phyloP scores from a whole-genome alignment of 2,888 invertebrate genomes.

The Cyclophora punctaria region DNA sequence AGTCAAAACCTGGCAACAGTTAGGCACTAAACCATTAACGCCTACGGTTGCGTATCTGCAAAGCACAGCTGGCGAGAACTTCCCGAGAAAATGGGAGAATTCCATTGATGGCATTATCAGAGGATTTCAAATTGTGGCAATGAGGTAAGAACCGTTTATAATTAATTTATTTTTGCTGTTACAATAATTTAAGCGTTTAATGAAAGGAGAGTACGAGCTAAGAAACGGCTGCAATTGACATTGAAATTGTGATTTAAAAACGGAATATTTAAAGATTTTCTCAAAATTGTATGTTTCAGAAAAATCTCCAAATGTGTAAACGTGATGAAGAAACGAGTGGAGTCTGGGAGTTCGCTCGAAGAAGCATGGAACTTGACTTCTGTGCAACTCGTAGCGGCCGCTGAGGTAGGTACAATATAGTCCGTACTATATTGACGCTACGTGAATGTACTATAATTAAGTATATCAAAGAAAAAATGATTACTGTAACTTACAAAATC shows the following conservation, averaged over 20 bases:
- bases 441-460: too few relatives aligned
- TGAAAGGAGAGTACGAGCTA: too few relatives aligned
- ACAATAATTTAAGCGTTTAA: too few relatives aligned
- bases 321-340: constrained; percentile 78
- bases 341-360: constrained; percentile 78
- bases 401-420: constrained; percentile 76
- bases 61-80: constrained; percentile 26
- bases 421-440: too few relatives aligned
- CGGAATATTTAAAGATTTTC: not conserved
- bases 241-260: too few relatives aligned
- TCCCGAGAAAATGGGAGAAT: constrained; percentile 48
- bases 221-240: too few relatives aligned
- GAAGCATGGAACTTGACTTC: constrained; percentile 91
- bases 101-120: constrained; percentile 70
- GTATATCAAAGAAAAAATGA: too few relatives aligned
- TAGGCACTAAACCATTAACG: constrained; percentile 74
- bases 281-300: constrained; percentile 45
- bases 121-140: constrained; percentile 77
- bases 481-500: too few relatives aligned
- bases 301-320: constrained; percentile 81
- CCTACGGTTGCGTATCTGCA: constrained; percentile 82
- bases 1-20: constrained; percentile 83
- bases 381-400: constrained; percentile 86
- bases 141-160: constrained; percentile 60
- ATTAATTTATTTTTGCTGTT: not conserved